A percentile compares a stretch with the other conserved stretches of the same genome.
Evolutionary conservation across 2,888 invertebrate genomes (phyloP).

Genomic region (Plagodis pulveraria): DNA sequence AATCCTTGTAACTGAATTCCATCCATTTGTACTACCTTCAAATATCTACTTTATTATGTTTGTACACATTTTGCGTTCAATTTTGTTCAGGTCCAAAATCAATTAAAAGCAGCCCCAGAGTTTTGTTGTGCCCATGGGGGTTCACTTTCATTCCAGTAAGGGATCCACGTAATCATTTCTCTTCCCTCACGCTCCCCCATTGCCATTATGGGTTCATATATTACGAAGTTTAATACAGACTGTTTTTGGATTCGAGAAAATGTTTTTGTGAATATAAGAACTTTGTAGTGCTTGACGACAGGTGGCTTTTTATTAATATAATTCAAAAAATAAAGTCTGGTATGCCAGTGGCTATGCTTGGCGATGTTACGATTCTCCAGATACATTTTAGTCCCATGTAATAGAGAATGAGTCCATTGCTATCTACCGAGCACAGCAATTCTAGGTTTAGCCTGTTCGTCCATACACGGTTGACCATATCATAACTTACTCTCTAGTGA

Average conservation of each 20-base stretch:
- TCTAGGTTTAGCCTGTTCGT: background rate
- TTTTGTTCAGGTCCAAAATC: conserved; percentile 27
- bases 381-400: too few species aligned
- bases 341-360: too few species aligned
- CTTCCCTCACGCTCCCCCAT: conserved; percentile 19
- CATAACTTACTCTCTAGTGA: background rate
- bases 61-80: conserved; percentile 5
- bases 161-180: conserved; percentile 21
- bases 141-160: conserved; percentile 5
- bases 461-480: background rate
- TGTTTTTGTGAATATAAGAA: background rate
- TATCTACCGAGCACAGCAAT: too few species aligned
- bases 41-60: background rate
- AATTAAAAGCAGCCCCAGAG: conserved; percentile 28
- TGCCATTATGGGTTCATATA: conserved; percentile 10
- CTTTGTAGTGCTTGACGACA: background rate
- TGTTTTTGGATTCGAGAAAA: background rate
- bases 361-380: too few species aligned
- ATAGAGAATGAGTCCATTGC: too few species aligned
- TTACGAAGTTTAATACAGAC: conserved; percentile 2
- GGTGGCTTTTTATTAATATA: too few species aligned
- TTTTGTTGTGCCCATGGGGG: conserved; percentile 11
- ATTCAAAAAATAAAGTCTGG: too few species aligned
- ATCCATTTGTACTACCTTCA: too few species aligned
- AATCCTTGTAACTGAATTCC: conserved; percentile 9